These are phyloP conservation scores for Siniperca obscura DNA, from an alignment of 2,797 vertebrate genomes.

Conservation along the genomic window DNA sequence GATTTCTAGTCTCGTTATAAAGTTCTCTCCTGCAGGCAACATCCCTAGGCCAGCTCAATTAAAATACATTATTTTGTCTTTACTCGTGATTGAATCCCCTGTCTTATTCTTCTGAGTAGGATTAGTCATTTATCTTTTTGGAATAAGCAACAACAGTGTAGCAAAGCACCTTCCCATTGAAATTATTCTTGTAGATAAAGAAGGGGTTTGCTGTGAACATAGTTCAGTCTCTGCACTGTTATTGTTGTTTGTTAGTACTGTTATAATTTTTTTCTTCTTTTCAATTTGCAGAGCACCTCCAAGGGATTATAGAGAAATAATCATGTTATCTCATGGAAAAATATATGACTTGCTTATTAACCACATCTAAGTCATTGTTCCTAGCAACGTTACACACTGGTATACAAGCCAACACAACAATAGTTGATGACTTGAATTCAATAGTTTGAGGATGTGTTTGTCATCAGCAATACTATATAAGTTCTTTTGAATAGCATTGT, in stretches of 20 bases:
- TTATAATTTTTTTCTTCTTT: slow-evolving; percentile 12
- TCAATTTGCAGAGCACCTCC: slow-evolving; percentile 24
- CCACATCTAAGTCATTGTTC: slow-evolving; percentile 13
- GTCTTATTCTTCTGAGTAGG: slow-evolving; percentile 3
- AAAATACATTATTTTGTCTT: slow-evolving; percentile 35
- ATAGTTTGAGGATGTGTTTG: neutral
- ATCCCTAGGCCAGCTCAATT: slow-evolving; percentile 14
- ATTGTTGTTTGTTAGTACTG: slow-evolving; percentile 6
- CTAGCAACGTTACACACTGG: neutral
- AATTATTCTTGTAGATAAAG: slow-evolving; percentile 14
- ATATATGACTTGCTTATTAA: slow-evolving; percentile 25
- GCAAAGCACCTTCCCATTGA: slow-evolving; percentile 1
- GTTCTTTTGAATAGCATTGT: neutral
- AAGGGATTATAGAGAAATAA: slow-evolving; percentile 24
- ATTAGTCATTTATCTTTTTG: slow-evolving; percentile 31
- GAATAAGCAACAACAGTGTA: slow-evolving; percentile 31
- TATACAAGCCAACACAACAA: slow-evolving; percentile 10
- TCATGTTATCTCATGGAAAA: slow-evolving; percentile 3
- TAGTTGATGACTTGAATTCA: neutral
- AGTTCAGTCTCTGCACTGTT: slow-evolving; percentile 10
- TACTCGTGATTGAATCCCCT: slow-evolving; percentile 13
- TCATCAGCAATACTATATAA: neutral
- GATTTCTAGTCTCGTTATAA: slow-evolving; percentile 22
- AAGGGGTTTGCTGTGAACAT: neutral
- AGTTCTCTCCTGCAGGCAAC: slow-evolving; percentile 19